Conservation (phyloP, 1,140 invertebrate species). For the Brachystomella parvula region DNA sequence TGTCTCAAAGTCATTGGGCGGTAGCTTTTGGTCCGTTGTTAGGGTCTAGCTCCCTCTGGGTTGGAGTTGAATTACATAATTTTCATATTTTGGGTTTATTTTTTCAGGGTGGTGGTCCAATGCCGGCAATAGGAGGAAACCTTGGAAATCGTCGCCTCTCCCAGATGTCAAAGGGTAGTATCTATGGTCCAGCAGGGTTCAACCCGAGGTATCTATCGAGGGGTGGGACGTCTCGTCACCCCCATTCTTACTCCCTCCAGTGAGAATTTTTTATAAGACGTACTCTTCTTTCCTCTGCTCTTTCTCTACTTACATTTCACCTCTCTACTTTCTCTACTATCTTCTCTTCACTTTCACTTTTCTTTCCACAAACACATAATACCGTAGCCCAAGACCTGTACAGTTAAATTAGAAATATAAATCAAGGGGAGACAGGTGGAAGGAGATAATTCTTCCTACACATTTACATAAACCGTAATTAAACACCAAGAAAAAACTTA, state of each 20-base stretch:
- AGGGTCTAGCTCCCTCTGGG: no score
- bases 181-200: conserved; percentile 30
- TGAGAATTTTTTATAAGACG: conserved; percentile 28
- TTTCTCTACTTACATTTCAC: conserved; percentile 3
- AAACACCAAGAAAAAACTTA: no score
- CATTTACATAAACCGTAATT: no score
- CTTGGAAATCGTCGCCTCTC: conserved; percentile 31
- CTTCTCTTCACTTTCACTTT: not conserved
- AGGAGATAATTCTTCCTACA: no score
- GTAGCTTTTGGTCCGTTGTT: no score
- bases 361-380: conserved; percentile 1
- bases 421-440: not conserved
- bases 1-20: no score
- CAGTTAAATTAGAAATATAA: conserved; percentile 1
- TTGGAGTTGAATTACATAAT: not conserved
- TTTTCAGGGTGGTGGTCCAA: conserved; percentile 21
- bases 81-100: conserved; percentile 9
- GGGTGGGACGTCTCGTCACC: conserved; percentile 36
- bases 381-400: not conserved
- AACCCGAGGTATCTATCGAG: conserved; percentile 39
- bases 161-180: conserved; percentile 31
- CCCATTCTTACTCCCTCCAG: conserved; percentile 39
- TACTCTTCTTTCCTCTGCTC: conserved; percentile 10
- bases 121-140: conserved; percentile 9
- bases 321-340: not conserved